Conservation (phyloP, 2,113 vertebrate genomes). For the Amphilophus citrinellus region DNA sequence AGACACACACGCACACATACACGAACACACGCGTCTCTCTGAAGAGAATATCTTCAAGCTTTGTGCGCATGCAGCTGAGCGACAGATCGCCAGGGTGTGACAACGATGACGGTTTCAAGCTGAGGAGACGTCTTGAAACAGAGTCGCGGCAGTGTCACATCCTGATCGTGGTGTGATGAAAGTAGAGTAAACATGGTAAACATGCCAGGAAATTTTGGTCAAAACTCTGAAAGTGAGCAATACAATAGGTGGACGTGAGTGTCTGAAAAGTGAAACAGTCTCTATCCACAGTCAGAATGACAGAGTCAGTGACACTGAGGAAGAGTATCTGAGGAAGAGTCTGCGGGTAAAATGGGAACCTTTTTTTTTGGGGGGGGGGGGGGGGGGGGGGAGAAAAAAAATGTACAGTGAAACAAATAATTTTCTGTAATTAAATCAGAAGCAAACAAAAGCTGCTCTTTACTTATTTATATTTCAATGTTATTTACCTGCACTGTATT, state of each 20-base stretch:
- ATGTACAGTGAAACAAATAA: background rate
- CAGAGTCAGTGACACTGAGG: conserved; percentile 27
- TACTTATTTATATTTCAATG: background rate
- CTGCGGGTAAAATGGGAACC: background rate
- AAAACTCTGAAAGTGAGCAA: conserved; percentile 60
- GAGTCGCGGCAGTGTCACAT: conserved; percentile 73
- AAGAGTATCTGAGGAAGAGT: background rate
- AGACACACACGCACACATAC: too few species aligned
- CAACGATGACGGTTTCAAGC: conserved; percentile 77
- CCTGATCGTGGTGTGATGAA: conserved; percentile 71
- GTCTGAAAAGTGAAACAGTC: conserved; percentile 45
- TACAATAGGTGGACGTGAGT: conserved; percentile 46
- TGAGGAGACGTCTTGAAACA: conserved; percentile 69
- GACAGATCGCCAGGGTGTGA: conserved; percentile 78
- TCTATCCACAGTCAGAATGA: conserved; percentile 34
- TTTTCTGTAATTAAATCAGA: background rate
- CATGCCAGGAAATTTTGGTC: conserved; percentile 72
- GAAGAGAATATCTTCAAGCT: conserved; percentile 76
- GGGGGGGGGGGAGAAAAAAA: background rate
- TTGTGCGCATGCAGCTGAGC: conserved; percentile 65
- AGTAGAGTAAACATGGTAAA: conserved; percentile 78
- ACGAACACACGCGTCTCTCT: conserved; percentile 47
- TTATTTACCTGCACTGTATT: background rate
- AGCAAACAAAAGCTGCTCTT: background rate
- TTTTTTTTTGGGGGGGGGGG: too few species aligned